Conservation (phyloP, 1,140 invertebrate genomes). For the Gryllus bimaculatus region DNA sequence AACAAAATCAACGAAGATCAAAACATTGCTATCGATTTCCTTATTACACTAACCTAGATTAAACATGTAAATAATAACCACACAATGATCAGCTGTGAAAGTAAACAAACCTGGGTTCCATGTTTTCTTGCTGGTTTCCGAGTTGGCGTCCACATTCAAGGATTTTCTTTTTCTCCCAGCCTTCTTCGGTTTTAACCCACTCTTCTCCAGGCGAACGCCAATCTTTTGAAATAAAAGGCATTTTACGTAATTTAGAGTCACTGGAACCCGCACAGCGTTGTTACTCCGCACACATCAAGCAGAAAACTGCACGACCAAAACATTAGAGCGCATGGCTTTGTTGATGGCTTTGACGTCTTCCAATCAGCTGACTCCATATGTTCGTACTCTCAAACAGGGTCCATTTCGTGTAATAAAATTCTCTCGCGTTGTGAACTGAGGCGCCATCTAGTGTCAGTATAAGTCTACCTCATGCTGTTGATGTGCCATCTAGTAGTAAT, state of each 20-base stretch:
- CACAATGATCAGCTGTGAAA: constrained; percentile 20
- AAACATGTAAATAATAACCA: neutral
- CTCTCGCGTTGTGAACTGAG: neutral
- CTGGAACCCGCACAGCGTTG: constrained; percentile 19
- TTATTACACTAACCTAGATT: too few species aligned
- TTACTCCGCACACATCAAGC: constrained; percentile 20
- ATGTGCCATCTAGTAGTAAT: neutral
- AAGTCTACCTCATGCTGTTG: neutral
- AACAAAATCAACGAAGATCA: too few species aligned
- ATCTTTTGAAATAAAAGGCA: constrained; percentile 93
- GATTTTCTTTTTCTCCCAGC: constrained; percentile 93
- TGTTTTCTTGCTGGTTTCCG: constrained; percentile 19
- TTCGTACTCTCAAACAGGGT: constrained; percentile 8
- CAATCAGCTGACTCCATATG: constrained; percentile 25
- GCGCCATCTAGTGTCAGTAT: constrained; percentile 3
- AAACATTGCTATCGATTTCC: too few species aligned
- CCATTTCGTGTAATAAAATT: neutral
- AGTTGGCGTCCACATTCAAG: constrained; percentile 57
- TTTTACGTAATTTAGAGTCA: constrained; percentile 33
- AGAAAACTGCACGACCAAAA: constrained; percentile 25
- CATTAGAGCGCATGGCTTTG: constrained; percentile 37
- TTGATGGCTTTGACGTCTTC: constrained; percentile 25
- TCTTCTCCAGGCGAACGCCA: constrained; percentile 93
- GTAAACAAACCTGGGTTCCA: constrained; percentile 29
- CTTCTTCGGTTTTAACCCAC: constrained; percentile 95